Percentiles rank a stretch among this genome's conserved stretches.
Conservation (phyloP, 2,888 invertebrate genomes). For the Zeuzera pyrina region DNA sequence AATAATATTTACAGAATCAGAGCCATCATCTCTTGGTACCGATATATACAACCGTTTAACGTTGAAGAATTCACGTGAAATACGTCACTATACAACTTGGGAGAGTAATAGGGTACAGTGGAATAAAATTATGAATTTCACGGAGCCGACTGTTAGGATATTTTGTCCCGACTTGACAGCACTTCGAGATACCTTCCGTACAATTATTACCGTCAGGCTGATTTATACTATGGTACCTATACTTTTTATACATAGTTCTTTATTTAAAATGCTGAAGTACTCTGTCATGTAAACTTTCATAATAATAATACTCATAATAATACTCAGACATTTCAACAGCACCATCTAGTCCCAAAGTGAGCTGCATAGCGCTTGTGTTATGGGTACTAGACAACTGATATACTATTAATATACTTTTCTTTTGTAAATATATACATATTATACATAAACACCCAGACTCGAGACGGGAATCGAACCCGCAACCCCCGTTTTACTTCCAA, state of each 20-base stretch:
- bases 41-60: constrained; percentile 39
- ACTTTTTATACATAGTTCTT: background rate
- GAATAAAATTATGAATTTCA: constrained; percentile 68
- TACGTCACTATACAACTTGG: constrained; percentile 51
- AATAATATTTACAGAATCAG: constrained; percentile 22
- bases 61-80: constrained; percentile 34
- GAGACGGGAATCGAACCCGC: too few relatives aligned
- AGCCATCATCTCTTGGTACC: constrained; percentile 26
- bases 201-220: constrained; percentile 57
- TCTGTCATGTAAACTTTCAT: too few relatives aligned
- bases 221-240: constrained; percentile 68
- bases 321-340: too few relatives aligned
- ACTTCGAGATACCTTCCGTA: constrained; percentile 71
- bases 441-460: too few relatives aligned
- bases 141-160: constrained; percentile 60
- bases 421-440: too few relatives aligned
- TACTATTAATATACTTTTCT: too few relatives aligned
- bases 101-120: constrained; percentile 65
- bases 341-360: too few relatives aligned
- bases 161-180: constrained; percentile 62
- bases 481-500: too few relatives aligned
- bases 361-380: too few relatives aligned
- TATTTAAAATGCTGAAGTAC: too few relatives aligned
- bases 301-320: too few relatives aligned
- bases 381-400: too few relatives aligned